These are phyloP conservation scores for Psilopsiagon aurifrons DNA, from an alignment of 2,113 vertebrate species.

Conservation along the genomic window DNA sequence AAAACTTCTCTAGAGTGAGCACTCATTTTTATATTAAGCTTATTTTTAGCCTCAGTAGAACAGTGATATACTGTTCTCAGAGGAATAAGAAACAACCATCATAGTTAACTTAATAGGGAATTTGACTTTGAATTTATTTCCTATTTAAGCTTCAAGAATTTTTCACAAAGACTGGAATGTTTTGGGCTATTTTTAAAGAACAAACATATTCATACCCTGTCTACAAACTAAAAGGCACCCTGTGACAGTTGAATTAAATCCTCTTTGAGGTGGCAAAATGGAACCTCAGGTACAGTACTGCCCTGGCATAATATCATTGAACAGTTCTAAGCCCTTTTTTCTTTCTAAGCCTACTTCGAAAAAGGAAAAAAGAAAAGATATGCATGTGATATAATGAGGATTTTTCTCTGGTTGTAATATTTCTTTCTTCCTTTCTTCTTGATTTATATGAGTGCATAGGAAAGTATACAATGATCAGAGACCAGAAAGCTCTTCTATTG, in stretches of 20 bases:
- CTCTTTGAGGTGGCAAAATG: conserved; percentile 77
- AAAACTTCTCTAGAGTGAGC: conserved; percentile 38
- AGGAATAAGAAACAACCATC: conserved; percentile 75
- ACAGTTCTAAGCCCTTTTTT: conserved; percentile 73
- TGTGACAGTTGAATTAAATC: conserved; percentile 74
- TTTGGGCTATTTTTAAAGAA: conserved; percentile 80
- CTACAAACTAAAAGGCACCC: conserved; percentile 74
- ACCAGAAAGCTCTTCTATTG: conserved; percentile 30
- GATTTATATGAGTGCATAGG: conserved; percentile 55
- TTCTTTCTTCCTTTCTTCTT: conserved; percentile 10
- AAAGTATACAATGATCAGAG: conserved; percentile 59
- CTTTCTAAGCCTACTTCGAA: conserved; percentile 74
- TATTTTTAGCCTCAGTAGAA: conserved; percentile 72
- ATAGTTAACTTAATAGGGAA: conserved; percentile 71
- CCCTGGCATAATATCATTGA: conserved; percentile 70
- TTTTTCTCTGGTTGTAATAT: conserved; percentile 48
- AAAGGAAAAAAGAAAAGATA: conserved; percentile 68
- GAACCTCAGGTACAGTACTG: conserved; percentile 74
- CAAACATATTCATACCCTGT: conserved; percentile 70
- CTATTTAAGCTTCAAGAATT: conserved; percentile 74
- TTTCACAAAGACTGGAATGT: conserved; percentile 74
- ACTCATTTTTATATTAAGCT: conserved; percentile 63
- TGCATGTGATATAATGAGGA: conserved; percentile 70
- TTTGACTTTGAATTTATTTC: conserved; percentile 81
- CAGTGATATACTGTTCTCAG: conserved; percentile 67